Evolutionary conservation across 2,888 invertebrate species (phyloP).

Genomic region (Trissoscelio sp.): DNA sequence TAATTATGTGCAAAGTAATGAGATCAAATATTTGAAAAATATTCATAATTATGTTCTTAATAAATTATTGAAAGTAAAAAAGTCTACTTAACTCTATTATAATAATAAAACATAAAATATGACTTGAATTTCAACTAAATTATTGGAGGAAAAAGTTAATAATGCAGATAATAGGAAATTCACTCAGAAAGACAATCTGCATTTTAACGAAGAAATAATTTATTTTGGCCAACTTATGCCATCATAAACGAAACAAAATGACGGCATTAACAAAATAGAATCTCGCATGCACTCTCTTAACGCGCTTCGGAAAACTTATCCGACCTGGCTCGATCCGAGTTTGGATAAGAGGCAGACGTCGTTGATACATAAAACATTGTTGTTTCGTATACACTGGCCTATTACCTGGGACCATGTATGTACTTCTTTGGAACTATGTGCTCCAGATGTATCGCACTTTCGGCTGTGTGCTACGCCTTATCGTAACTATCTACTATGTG

Average conservation of each 20-base stretch:
- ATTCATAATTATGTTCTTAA: no score
- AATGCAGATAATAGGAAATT: not conserved
- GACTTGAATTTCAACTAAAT: no score
- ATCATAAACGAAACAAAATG: constrained; percentile 17
- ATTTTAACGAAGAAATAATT: constrained; percentile 15
- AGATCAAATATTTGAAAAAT: no score
- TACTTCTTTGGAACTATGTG: constrained; percentile 53
- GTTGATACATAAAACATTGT: constrained; percentile 66
- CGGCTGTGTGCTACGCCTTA: constrained; percentile 28
- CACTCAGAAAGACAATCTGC: not conserved
- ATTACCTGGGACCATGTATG: constrained; percentile 52
- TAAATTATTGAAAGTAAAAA: no score
- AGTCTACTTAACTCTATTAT: no score
- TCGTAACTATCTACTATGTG: constrained; percentile 24
- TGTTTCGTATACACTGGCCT: constrained; percentile 54
- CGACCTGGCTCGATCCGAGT: constrained; percentile 24
- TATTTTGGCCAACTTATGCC: not conserved
- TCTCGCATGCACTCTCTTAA: constrained; percentile 27
- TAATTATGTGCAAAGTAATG: no score
- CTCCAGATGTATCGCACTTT: constrained; percentile 47
- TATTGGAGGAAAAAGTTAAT: no score
- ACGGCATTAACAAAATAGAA: constrained; percentile 33
- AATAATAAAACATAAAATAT: no score
- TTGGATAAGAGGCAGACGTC: constrained; percentile 54
- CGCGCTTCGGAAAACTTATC: constrained; percentile 40